Percentiles rank a stretch among this genome's conserved stretches.
phyloP scores from a whole-genome alignment of 2,888 invertebrate genomes.

The Spodoptera picta region DNA sequence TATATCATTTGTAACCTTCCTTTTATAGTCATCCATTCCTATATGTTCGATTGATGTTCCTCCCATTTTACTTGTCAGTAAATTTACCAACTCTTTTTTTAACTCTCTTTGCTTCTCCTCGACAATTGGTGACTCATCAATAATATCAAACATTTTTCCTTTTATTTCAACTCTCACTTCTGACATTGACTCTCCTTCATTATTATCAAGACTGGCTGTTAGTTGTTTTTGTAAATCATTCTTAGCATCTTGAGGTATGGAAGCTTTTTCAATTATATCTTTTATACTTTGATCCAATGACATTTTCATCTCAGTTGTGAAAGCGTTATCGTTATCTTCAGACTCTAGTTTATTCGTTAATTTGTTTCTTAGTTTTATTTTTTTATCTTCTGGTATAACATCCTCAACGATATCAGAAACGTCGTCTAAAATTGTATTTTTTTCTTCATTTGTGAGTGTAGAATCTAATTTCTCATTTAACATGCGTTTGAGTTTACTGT shows the following conservation, averaged over 20 bases:
- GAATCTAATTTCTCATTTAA: slow-evolving; percentile 23
- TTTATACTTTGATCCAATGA: slow-evolving; percentile 35
- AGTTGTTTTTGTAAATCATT: slow-evolving; percentile 24
- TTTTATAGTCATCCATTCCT: slow-evolving; percentile 3
- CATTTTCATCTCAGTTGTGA: background rate
- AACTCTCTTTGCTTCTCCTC: slow-evolving; percentile 10
- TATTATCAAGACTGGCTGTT: slow-evolving; percentile 3
- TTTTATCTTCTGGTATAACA: slow-evolving; percentile 18
- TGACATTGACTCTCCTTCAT: slow-evolving; percentile 1
- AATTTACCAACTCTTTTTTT: slow-evolving; percentile 3
- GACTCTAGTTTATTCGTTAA: slow-evolving; percentile 11
- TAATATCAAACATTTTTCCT: slow-evolving; percentile 7
- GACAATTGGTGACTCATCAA: slow-evolving; percentile 13
- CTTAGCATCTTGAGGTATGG: slow-evolving; percentile 39
- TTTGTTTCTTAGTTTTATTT: slow-evolving; percentile 11
- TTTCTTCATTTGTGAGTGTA: slow-evolving; percentile 29
- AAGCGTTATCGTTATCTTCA: background rate
- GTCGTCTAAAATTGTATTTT: slow-evolving; percentile 18
- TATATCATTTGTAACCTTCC: slow-evolving; percentile 6
- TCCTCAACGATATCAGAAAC: slow-evolving; percentile 19
- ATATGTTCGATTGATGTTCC: background rate
- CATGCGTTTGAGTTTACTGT: slow-evolving; percentile 20
- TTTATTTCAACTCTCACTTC: slow-evolving; percentile 10
- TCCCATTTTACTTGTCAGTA: slow-evolving; percentile 10
- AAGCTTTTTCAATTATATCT: slow-evolving; percentile 41